A percentile compares a stretch with the other conserved stretches of the same genome.
phyloP scores from a whole-genome alignment of 2,888 invertebrate genomes.

The Caenorhabditis sp. region DNA sequence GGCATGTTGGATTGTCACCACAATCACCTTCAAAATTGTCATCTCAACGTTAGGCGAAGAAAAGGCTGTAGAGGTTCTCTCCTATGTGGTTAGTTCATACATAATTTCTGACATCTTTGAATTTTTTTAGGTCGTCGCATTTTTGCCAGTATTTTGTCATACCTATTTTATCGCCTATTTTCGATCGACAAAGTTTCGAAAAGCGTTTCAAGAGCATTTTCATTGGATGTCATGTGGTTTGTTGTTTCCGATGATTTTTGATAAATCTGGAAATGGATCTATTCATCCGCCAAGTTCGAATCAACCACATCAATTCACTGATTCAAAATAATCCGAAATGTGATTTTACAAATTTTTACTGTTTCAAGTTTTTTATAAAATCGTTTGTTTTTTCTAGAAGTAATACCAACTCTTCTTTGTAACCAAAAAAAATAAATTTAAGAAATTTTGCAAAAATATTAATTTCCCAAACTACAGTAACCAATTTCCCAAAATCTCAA shows the following conservation, averaged over 20 bases:
- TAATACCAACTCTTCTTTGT: too few species aligned
- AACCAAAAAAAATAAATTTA: too few species aligned
- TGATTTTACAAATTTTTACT: too few species aligned
- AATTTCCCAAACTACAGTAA: too few species aligned
- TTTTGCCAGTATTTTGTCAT: neutral
- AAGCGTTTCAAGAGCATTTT: conserved; percentile 17
- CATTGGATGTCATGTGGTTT: conserved; percentile 19
- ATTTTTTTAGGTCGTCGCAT: neutral
- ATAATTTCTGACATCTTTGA: neutral
- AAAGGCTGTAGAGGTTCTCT: conserved; percentile 12
- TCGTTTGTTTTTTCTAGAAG: too few species aligned
- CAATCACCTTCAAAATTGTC: conserved; percentile 18
- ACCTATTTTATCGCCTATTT: conserved; percentile 18
- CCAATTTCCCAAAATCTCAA: too few species aligned
- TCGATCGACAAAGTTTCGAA: conserved; percentile 14
- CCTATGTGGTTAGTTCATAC: conserved; percentile 17
- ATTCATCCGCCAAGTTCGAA: too few species aligned
- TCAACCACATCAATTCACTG: too few species aligned
- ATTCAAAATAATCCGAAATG: too few species aligned
- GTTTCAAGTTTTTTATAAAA: too few species aligned
- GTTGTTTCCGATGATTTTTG: conserved; percentile 18
- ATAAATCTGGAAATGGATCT: neutral
- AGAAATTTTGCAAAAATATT: too few species aligned
- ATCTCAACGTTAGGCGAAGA: conserved; percentile 3
- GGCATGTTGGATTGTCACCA: conserved; percentile 19